Evolutionary conservation across 2,113 vertebrate genomes (phyloP), one percentile per base, ranked within the genome.

Genomic region (Gallinago media): DNA sequence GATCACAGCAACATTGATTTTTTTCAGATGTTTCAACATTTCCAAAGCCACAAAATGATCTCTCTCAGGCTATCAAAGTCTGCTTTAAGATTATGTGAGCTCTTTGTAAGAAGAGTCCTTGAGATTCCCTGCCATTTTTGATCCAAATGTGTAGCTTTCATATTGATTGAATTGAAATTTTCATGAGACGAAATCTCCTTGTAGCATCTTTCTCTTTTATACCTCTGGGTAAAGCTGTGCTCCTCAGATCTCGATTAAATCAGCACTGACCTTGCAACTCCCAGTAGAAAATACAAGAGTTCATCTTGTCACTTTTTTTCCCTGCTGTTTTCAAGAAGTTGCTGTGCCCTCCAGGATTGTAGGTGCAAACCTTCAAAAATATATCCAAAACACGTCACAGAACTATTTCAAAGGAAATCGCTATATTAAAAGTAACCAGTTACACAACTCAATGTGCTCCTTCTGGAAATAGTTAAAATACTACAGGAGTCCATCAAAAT

Each of bases 141-240:
- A 97, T 96, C 86, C 84, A 65, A 80, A 85, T 76, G 56, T 93
- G 66, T 81, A 80, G 38, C 80, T 91, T 95, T 94, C 63, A 47
- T 95, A 92, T 94, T 96, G 96, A 96, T 80, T 91, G 81, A 85
- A 89, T 79, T 89, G 74, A 92, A 94, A 92, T 92, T 97, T 97
- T 92, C 88, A 88, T 89, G 63, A 92, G 77, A 95, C 76, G 32
- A 85, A 81, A 61, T 82, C 88, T 80, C 50, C 62, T 94, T 85
- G 62, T 91, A 89, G n/a, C 42, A 65, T 85, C 77, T 84, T 90
- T 83, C 44, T 81, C 52, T 88, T 83, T 89, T 42, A 67, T 95
- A 88, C 68, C 55, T 93, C 76, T 91, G 66, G 31, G 66, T 85
- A 93, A 93, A 80, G 29, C 56, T 92, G 22, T 67, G 50, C 44